Conservation (phyloP, 2,113 vertebrate genomes). For the Phaethornis superciliosus region DNA sequence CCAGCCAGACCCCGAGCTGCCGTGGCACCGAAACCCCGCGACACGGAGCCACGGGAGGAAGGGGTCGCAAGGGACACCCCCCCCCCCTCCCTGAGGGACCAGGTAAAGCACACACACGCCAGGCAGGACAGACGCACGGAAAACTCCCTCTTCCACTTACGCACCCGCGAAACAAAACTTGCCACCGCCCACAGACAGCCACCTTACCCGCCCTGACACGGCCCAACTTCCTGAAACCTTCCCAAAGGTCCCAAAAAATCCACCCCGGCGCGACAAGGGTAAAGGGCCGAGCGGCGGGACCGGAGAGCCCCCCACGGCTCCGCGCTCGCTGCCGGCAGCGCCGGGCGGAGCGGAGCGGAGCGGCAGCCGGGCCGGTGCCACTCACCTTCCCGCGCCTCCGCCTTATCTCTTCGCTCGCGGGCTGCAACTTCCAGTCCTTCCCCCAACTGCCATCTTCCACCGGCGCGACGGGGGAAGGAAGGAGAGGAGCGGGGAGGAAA, state of each 20-base stretch:
- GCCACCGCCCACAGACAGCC: neutral
- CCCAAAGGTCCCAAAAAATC: neutral
- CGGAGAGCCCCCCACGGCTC: neutral
- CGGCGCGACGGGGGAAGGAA: neutral
- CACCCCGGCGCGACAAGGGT: neutral
- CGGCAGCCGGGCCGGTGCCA: neutral
- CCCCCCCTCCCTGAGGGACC: too few relatives aligned
- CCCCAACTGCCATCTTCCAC: slow-evolving; percentile 72
- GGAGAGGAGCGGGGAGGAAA: neutral
- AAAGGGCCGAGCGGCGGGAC: neutral
- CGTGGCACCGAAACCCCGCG: neutral
- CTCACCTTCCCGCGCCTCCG: slow-evolving; percentile 65
- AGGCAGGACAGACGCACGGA: neutral
- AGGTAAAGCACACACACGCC: neutral
- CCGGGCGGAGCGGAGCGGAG: neutral
- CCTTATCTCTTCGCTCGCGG: slow-evolving; percentile 60
- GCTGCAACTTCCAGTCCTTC: slow-evolving; percentile 67
- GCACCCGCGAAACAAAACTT: neutral
- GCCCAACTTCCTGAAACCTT: slow-evolving; percentile 20
- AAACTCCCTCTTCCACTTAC: neutral
- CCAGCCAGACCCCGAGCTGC: neutral
- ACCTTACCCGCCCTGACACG: neutral
- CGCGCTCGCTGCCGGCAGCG: neutral
- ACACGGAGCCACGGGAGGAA: neutral
- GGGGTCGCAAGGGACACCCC: neutral